Evolutionary conservation across 2,113 vertebrate genomes (phyloP).

Genomic region (Ptyas mucosa): DNA sequence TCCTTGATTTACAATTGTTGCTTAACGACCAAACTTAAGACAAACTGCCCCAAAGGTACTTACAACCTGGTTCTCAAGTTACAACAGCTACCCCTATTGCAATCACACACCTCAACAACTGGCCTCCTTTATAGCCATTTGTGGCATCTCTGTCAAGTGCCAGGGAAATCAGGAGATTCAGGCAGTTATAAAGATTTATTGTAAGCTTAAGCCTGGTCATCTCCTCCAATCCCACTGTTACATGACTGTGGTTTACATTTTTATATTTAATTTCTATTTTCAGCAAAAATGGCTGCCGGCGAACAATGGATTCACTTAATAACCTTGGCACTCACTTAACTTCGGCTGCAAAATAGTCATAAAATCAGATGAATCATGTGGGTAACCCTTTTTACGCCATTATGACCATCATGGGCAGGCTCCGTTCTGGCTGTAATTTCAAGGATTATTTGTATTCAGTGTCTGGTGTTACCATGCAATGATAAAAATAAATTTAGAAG

Average conservation of each 20-base stretch:
- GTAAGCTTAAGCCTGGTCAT: background rate
- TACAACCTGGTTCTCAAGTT: background rate
- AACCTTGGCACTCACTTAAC: background rate
- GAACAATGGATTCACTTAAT: background rate
- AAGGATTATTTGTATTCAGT: background rate
- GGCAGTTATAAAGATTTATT: background rate
- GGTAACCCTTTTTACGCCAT: background rate
- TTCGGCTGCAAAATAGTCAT: background rate
- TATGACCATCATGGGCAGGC: background rate
- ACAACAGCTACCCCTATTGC: background rate
- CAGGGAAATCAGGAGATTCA: background rate
- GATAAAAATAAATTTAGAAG: background rate
- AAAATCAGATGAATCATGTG: background rate
- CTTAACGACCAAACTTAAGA: background rate
- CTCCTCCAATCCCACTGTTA: background rate
- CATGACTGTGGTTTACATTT: background rate
- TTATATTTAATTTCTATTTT: background rate
- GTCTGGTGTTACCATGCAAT: background rate
- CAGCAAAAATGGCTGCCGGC: background rate
- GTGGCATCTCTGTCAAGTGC: background rate
- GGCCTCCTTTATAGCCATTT: background rate
- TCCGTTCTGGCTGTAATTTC: background rate
- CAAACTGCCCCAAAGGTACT: background rate
- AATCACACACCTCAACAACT: background rate
- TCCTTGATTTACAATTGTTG: background rate